Conservation (phyloP, 2,113 vertebrate genomes). For the Gila orcuttii region DNA sequence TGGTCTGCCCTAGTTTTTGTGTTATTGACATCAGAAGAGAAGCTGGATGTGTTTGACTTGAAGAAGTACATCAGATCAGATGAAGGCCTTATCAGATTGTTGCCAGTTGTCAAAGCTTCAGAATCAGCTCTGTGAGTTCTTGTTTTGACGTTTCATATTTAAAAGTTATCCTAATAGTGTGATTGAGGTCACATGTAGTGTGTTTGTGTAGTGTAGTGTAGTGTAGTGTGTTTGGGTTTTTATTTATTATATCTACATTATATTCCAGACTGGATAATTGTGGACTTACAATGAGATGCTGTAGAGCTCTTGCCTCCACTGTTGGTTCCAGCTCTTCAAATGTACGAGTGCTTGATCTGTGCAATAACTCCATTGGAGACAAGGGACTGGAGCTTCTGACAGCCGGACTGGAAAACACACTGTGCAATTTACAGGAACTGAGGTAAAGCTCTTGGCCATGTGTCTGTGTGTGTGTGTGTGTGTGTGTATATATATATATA, state of each 20-base stretch:
- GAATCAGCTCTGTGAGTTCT: slow-evolving; percentile 39
- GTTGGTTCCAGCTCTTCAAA: slow-evolving; percentile 28
- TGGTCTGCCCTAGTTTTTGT: slow-evolving; percentile 54
- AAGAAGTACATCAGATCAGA: slow-evolving; percentile 52
- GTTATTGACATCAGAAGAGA: slow-evolving; percentile 44
- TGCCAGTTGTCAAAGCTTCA: slow-evolving; percentile 50
- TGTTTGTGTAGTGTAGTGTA: neutral
- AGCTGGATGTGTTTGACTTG: slow-evolving; percentile 49
- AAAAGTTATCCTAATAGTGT: neutral
- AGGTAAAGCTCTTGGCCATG: slow-evolving; percentile 24
- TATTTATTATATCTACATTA: neutral
- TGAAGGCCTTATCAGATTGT: slow-evolving; percentile 46
- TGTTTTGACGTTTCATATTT: neutral
- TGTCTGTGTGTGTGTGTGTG: too few species aligned
- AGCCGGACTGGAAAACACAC: slow-evolving; percentile 25
- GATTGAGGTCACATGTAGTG: neutral
- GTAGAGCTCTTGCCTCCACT: slow-evolving; percentile 39
- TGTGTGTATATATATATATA: too few species aligned
- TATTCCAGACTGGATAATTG: slow-evolving; percentile 48
- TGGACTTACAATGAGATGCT: slow-evolving; percentile 48
- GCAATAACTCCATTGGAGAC: slow-evolving; percentile 45
- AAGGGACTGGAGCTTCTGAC: slow-evolving; percentile 43
- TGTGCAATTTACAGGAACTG: slow-evolving; percentile 49
- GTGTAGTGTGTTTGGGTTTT: neutral
- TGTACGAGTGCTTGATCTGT: slow-evolving; percentile 42